phyloP scores from a whole-genome alignment of 2,888 invertebrate species.

The Chouioia cunea region DNA sequence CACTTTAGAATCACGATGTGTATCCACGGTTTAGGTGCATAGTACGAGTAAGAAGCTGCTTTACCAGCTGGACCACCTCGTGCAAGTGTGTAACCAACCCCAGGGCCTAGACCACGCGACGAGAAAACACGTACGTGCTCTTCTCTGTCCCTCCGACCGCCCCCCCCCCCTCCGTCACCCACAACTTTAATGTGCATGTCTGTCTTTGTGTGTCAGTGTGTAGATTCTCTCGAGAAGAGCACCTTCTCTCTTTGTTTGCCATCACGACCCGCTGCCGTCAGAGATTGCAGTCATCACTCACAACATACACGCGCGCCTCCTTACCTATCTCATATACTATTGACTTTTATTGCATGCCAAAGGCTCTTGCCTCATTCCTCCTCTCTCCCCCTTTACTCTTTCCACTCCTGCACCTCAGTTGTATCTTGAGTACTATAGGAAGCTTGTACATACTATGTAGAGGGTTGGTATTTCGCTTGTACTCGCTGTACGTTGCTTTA shows the following conservation, averaged over 20 bases:
- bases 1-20: not conserved
- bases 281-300: slow-evolving; percentile 27
- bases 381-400: too few species aligned
- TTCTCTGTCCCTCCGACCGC: too few species aligned
- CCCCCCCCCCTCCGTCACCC: slow-evolving; percentile 9
- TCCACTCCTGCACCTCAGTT: not conserved
- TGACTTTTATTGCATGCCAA: slow-evolving; percentile 32
- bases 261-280: slow-evolving; percentile 9
- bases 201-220: slow-evolving; percentile 44
- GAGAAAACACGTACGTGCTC: slow-evolving; percentile 80
- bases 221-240: not conserved
- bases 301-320: slow-evolving; percentile 2
- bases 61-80: slow-evolving; percentile 94
- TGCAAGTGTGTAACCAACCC: slow-evolving; percentile 95
- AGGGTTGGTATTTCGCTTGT: not conserved
- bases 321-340: slow-evolving; percentile 8
- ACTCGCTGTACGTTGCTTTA: not conserved
- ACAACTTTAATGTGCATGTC: slow-evolving; percentile 11
- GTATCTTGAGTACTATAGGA: not conserved
- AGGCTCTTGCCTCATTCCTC: slow-evolving; percentile 1
- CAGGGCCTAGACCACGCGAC: slow-evolving; percentile 76
- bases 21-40: slow-evolving; percentile 77
- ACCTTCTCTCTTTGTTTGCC: slow-evolving; percentile 13
- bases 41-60: slow-evolving; percentile 96
- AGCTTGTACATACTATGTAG: not conserved